Conservation (phyloP, 2,888 invertebrate species). For the Folsomia manolachei region DNA sequence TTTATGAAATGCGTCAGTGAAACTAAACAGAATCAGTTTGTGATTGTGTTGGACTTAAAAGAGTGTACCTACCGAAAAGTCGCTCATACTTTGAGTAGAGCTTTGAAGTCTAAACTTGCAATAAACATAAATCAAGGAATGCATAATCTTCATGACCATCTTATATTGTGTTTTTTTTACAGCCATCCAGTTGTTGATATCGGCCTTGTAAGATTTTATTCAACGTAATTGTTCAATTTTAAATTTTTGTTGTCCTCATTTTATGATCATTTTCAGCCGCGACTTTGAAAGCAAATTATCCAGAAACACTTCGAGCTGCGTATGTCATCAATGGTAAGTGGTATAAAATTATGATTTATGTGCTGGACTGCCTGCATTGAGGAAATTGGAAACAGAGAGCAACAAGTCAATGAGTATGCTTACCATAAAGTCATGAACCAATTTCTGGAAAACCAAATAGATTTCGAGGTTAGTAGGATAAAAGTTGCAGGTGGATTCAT, state of each 20-base stretch:
- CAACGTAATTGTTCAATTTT: not conserved
- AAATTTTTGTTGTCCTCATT: too few species aligned
- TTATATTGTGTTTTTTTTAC: not conserved
- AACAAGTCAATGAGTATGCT: too few species aligned
- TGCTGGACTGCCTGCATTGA: too few species aligned
- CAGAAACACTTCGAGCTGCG: slow-evolving; percentile 31
- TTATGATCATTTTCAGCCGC: slow-evolving; percentile 1
- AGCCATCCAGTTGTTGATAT: slow-evolving; percentile 29
- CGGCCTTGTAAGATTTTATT: slow-evolving; percentile 19
- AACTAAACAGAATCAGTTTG: slow-evolving; percentile 25
- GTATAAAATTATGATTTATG: too few species aligned
- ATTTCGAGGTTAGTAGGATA: not conserved
- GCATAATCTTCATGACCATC: not conserved
- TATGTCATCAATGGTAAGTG: slow-evolving; percentile 30
- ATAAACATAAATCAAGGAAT: too few species aligned
- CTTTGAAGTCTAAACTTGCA: too few species aligned
- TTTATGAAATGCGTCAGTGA: slow-evolving; percentile 25
- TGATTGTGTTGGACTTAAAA: slow-evolving; percentile 29
- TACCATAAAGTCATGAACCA: too few species aligned
- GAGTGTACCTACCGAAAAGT: slow-evolving; percentile 32
- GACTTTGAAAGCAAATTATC: slow-evolving; percentile 40
- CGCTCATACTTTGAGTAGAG: slow-evolving; percentile 35
- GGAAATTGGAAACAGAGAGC: too few species aligned
- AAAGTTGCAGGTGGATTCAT: too few species aligned
- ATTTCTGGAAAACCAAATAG: not conserved